Evolutionary conservation across 2,888 invertebrate species (phyloP), one percentile per base, ranked within the genome.

Genomic region (Entomobrya proxima): DNA sequence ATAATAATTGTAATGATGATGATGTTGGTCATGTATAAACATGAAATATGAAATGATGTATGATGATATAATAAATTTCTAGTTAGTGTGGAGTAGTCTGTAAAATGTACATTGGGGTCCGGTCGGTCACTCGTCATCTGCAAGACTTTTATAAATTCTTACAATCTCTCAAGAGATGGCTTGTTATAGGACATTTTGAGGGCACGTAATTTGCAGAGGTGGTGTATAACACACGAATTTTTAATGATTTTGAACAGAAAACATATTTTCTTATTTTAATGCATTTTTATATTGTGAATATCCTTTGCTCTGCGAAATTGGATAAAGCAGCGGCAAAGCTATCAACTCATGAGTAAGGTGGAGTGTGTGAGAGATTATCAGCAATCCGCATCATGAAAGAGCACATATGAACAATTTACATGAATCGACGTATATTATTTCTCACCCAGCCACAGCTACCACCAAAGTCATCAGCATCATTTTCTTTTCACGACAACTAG

Each of bases 161-260:
- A 9, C 27, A 2, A 77, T 77, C 55, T 77, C 40, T 44, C 77
- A 61, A 78, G 69, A 78, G 67, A 79, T 47, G 79, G 61, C 69
- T 72, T 74, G 47, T n/a, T n/a, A n/a, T 24, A 79, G n/a, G 67
- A 69, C 69, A 78, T 7, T 47, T 15, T 47, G 5, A 13, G 7
- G 15, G 47, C 21, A 69, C 40, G 44, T 69, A 24, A 7, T 44
- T n/a, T 18, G 15, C 6, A n/a, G 61, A 27, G 32, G 44, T 21
- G 44, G 78, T 61, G 64, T 64, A 69, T n/a, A n/a, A n/a, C n/a
- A n/a, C 64, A 44, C 15, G 74, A 52, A 30, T 61, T 24, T 47
- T 85, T 81, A 86, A 86, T 86, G 85, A 86, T 81, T 86, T 86
- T 86, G 44, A 81, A 69, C 15, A 81, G 76, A 32, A 76, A 85